phyloP scores from a whole-genome alignment of 2,888 invertebrate species.

The Neria commutata region DNA sequence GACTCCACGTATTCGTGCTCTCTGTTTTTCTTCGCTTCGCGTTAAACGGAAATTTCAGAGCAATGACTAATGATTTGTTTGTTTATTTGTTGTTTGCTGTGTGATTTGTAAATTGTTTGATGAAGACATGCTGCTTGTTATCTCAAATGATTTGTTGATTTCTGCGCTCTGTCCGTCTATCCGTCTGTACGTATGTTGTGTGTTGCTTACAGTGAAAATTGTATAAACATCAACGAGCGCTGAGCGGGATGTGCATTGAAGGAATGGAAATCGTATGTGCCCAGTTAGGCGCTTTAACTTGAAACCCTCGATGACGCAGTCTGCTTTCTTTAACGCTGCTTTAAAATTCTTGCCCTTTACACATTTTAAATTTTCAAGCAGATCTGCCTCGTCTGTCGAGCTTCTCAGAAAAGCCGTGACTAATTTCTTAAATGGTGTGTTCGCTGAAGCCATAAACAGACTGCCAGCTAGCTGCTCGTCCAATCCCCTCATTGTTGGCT shows the following conservation, averaged over 20 bases:
- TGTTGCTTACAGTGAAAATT: not conserved
- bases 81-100: slow-evolving; percentile 1
- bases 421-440: too few species aligned
- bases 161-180: not conserved
- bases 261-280: not conserved
- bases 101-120: not conserved
- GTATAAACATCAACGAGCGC: too few species aligned
- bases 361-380: not conserved
- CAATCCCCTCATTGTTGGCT: too few species aligned
- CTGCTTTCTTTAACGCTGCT: slow-evolving; percentile 18
- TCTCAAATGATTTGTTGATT: not conserved
- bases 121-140: not conserved
- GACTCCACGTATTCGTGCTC: not conserved
- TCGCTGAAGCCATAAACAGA: too few species aligned
- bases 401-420: too few species aligned
- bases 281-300: too few species aligned
- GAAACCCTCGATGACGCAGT: slow-evolving; percentile 4
- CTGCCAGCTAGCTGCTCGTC: too few species aligned
- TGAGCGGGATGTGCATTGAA: not conserved
- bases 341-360: not conserved
- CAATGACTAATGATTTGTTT: slow-evolving; percentile 33
- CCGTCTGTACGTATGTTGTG: not conserved
- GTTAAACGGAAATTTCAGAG: slow-evolving; percentile 28
- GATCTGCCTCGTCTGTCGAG: too few species aligned
- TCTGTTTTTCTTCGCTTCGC: not conserved